Evolutionary conservation across 2,113 vertebrate genomes (phyloP).

Genomic region (Notothenia rossii): DNA sequence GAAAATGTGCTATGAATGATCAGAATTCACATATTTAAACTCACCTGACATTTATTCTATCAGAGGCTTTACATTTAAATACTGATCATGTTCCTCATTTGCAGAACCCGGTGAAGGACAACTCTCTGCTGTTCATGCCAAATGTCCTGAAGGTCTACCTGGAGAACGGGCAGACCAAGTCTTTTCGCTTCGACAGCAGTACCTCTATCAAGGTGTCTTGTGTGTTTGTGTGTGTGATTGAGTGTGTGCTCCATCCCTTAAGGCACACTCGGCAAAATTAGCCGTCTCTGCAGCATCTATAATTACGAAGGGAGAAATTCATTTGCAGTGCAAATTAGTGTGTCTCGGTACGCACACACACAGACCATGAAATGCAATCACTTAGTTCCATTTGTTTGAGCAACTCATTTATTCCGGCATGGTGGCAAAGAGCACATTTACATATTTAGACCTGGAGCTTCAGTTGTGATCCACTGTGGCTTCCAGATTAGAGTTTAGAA

Average conservation of each 20-base stretch:
- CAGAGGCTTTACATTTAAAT: neutral
- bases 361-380: slow-evolving; percentile 35
- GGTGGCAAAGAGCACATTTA: slow-evolving; percentile 13
- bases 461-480: neutral
- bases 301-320: slow-evolving; percentile 54
- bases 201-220: slow-evolving; percentile 94
- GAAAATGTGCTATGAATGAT: slow-evolving; percentile 21
- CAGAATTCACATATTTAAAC: slow-evolving; percentile 6
- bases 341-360: neutral
- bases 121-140: slow-evolving; percentile 98
- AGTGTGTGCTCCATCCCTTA: neutral
- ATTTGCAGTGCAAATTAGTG: slow-evolving; percentile 47
- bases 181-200: slow-evolving; percentile 95
- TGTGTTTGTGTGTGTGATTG: neutral
- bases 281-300: slow-evolving; percentile 29
- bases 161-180: slow-evolving; percentile 99
- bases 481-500: neutral
- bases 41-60: neutral
- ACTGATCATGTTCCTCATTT: slow-evolving; percentile 21
- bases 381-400: slow-evolving; percentile 40
- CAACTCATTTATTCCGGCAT: slow-evolving; percentile 23
- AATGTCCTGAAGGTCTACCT: slow-evolving; percentile 99
- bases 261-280: slow-evolving; percentile 29
- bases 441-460: slow-evolving; percentile 34
- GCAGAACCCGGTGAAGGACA: slow-evolving; percentile 97